A percentile compares a stretch with the other conserved stretches of the same genome.
phyloP scores from a whole-genome alignment of 2,113 vertebrate species.

The Verasper variegatus region DNA sequence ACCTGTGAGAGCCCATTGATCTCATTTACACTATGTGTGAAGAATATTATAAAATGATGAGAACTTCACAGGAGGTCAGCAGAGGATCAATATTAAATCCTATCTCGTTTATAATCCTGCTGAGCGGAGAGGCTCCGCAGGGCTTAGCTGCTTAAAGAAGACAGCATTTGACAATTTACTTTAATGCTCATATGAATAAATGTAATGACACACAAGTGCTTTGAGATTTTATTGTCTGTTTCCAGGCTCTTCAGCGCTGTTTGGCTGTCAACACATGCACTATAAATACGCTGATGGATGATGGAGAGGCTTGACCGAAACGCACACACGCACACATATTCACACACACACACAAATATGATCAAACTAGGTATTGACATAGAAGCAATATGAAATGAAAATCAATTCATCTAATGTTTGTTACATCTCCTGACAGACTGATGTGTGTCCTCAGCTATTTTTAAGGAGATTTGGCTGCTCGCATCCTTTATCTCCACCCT shows the following conservation, averaged over 20 bases:
- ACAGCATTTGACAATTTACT: constrained; percentile 69
- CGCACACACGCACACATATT: not conserved
- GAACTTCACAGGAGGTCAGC: constrained; percentile 79
- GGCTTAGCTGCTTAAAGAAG: constrained; percentile 69
- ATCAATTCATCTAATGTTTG: constrained; percentile 63
- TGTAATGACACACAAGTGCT: constrained; percentile 67
- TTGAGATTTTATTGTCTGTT: constrained; percentile 61
- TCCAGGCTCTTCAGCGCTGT: constrained; percentile 49
- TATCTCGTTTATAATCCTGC: constrained; percentile 78
- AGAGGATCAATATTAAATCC: constrained; percentile 83
- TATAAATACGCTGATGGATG: constrained; percentile 72
- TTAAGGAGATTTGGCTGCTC: constrained; percentile 55
- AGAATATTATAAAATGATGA: constrained; percentile 82
- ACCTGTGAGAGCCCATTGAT: constrained; percentile 70
- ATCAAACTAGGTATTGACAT: constrained; percentile 52
- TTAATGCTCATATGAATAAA: constrained; percentile 71
- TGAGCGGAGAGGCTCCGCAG: constrained; percentile 60
- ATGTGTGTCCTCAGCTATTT: constrained; percentile 65
- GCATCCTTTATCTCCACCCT: constrained; percentile 51
- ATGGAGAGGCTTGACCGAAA: constrained; percentile 49
- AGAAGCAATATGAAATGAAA: constrained; percentile 48
- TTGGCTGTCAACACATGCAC: constrained; percentile 60
- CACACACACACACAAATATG: constrained; percentile 3
- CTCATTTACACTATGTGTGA: constrained; percentile 73
- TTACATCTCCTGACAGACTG: constrained; percentile 49